phyloP scores from a whole-genome alignment of 2,113 vertebrate genomes.

The Speoplatyrhinus poulsoni region DNA sequence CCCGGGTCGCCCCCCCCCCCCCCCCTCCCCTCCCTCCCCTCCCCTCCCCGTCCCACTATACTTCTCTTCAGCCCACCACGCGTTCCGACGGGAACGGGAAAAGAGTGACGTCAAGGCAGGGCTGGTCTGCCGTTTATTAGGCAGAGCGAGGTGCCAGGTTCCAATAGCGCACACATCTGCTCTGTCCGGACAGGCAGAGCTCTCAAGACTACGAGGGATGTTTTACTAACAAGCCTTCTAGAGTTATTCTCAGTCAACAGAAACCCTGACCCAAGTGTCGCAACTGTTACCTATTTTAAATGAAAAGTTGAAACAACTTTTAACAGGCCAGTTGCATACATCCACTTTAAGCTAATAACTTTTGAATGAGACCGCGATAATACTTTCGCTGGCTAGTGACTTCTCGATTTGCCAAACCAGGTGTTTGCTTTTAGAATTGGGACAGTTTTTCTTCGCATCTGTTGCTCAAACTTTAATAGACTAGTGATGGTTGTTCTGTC shows the following conservation, averaged over 20 bases:
- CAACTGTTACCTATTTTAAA: slow-evolving; percentile 47
- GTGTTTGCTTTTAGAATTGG: background rate
- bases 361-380: slow-evolving; percentile 51
- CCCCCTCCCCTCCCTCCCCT: background rate
- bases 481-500: slow-evolving; percentile 87
- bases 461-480: slow-evolving; percentile 48
- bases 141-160: slow-evolving; percentile 58
- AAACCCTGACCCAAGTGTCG: slow-evolving; percentile 62
- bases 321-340: slow-evolving; percentile 37
- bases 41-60: too few relatives aligned
- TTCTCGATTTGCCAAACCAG: too few relatives aligned
- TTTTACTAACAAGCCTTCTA: slow-evolving; percentile 56
- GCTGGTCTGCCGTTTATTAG: slow-evolving; percentile 77
- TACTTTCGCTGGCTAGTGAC: slow-evolving; percentile 21
- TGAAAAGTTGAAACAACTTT: slow-evolving; percentile 28
- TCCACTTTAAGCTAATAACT: slow-evolving; percentile 30
- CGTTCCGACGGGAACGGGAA: slow-evolving; percentile 49
- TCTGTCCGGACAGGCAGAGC: slow-evolving; percentile 69
- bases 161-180: slow-evolving; percentile 58
- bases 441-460: slow-evolving; percentile 5
- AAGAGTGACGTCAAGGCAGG: slow-evolving; percentile 72
- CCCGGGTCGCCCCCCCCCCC: background rate
- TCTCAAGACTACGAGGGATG: slow-evolving; percentile 48
- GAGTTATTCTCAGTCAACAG: slow-evolving; percentile 38
- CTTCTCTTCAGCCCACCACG: slow-evolving; percentile 27